These are phyloP conservation scores for Caloenas nicobarica DNA, from an alignment of 2,113 vertebrate species.

Conservation along the genomic window DNA sequence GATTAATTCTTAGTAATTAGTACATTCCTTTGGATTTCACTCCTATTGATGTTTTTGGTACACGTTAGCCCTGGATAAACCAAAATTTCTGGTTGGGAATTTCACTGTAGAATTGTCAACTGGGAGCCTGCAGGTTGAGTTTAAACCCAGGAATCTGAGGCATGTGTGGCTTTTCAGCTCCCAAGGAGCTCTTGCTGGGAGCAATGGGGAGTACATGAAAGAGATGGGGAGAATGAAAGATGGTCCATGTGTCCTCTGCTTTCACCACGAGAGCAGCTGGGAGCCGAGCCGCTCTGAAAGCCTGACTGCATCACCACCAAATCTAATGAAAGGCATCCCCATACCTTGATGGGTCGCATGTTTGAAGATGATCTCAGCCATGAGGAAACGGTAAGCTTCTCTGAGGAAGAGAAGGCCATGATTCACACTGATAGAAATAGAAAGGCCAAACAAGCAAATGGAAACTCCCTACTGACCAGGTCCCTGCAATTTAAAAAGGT, in stretches of 20 bases:
- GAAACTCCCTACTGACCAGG: conserved; percentile 58
- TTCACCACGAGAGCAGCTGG: not conserved
- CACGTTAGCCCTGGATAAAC: not conserved
- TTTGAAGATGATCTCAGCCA: not conserved
- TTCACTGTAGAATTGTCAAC: not conserved
- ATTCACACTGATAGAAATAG: conserved; percentile 50
- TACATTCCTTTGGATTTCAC: not conserved
- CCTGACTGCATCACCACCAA: rapidly evolving
- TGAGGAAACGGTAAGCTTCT: not conserved
- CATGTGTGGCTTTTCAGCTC: not conserved
- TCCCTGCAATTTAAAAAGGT: conserved; percentile 43
- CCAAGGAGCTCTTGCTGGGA: not conserved
- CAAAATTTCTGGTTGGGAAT: not conserved
- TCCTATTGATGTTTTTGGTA: not conserved
- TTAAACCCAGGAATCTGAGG: not conserved
- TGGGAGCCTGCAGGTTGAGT: not conserved
- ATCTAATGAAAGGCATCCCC: not conserved
- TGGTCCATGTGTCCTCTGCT: not conserved
- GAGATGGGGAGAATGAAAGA: not conserved
- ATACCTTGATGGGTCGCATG: rapidly evolving
- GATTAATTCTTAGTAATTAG: not conserved
- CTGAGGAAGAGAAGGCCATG: not conserved
- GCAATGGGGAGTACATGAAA: not conserved
- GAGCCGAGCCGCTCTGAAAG: not conserved
- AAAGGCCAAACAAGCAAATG: conserved; percentile 57